phyloP scores from a whole-genome alignment of 2,797 vertebrate species.

The Molossus molossus region DNA sequence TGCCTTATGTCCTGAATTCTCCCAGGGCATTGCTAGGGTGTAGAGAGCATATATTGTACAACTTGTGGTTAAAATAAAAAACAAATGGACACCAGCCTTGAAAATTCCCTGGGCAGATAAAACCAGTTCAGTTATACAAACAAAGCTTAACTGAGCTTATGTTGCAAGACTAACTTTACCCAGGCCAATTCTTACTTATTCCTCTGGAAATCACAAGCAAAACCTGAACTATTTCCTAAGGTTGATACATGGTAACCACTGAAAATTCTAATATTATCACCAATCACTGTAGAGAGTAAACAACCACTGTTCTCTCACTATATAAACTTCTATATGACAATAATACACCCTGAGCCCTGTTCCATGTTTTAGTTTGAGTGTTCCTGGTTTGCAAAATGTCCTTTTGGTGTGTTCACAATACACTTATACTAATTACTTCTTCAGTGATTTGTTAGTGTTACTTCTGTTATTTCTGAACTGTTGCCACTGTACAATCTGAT shows the following conservation, averaged over 20 bases:
- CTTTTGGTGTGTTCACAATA: not conserved
- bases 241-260: not conserved
- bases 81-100: not conserved
- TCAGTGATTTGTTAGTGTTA: not conserved
- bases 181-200: not conserved
- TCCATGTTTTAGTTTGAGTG: not conserved
- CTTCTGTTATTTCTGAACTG: not conserved
- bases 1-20: not conserved
- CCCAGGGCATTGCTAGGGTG: not conserved
- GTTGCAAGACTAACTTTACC: not conserved
- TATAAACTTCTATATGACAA: not conserved
- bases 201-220: not conserved
- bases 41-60: no score
- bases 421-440: not conserved
- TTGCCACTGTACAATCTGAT: not conserved
- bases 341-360: not conserved
- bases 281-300: not conserved
- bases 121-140: not conserved
- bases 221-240: not conserved
- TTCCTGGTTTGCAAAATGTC: not conserved
- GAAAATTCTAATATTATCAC: slow-evolving; percentile 1
- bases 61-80: not conserved
- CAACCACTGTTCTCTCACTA: not conserved
- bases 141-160: slow-evolving; percentile 14
- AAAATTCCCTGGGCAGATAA: not conserved